phyloP scores from a whole-genome alignment of 2,797 vertebrate species.

The Neostethus bicornis region DNA sequence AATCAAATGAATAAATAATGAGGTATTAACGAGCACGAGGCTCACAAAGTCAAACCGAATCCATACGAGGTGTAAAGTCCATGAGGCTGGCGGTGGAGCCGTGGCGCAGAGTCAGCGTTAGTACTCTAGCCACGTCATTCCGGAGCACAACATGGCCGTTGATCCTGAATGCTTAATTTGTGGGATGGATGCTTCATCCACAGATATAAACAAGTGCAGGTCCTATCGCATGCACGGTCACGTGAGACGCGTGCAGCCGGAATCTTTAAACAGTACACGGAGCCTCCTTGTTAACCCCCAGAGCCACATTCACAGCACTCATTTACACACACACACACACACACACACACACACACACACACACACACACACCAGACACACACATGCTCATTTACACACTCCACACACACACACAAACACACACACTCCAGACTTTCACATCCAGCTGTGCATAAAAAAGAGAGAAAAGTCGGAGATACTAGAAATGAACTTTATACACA shows the following conservation, averaged over 20 bases:
- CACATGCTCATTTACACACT: too few relatives aligned
- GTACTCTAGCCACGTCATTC: conserved; percentile 75
- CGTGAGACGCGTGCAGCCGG: conserved; percentile 69
- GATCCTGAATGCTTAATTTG: conserved; percentile 81
- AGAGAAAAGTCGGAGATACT: too few relatives aligned
- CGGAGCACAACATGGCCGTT: conserved; percentile 77
- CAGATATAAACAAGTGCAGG: conserved; percentile 78
- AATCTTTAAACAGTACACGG: conserved; percentile 75
- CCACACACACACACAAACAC: too few relatives aligned
- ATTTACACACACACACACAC: too few relatives aligned
- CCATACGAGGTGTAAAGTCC: too few relatives aligned
- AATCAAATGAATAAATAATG: too few relatives aligned
- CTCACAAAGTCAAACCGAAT: too few relatives aligned
- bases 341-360: too few relatives aligned
- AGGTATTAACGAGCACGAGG: too few relatives aligned
- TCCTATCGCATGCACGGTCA: conserved; percentile 75
- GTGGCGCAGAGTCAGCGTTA: conserved; percentile 63
- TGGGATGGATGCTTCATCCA: conserved; percentile 78
- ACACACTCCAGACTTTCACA: conserved; percentile 70
- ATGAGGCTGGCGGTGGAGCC: conserved; percentile 60
- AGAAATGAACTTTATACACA: too few relatives aligned
- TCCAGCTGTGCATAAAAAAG: conserved; percentile 72
- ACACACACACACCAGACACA: too few relatives aligned
- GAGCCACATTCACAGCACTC: conserved; percentile 72
- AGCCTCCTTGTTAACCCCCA: conserved; percentile 76